Evolutionary conservation across 2,797 vertebrate genomes (phyloP).

Genomic region (Gymnodraco acuticeps): DNA sequence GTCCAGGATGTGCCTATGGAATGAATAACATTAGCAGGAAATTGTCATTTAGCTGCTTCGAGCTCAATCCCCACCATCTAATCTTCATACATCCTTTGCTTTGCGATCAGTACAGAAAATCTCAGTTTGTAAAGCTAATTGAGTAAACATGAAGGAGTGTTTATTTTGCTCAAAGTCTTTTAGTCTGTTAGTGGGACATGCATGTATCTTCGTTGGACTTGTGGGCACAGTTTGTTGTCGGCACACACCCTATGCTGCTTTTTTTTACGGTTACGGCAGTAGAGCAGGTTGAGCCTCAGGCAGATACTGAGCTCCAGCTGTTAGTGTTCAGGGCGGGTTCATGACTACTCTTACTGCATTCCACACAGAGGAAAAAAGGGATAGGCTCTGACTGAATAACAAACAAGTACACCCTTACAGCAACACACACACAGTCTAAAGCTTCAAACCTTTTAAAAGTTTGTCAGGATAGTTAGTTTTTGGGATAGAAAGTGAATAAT

Average conservation of each 20-base stretch:
- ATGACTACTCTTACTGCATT: conserved; percentile 51
- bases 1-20: background rate
- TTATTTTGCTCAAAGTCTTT: background rate
- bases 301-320: conserved; percentile 17
- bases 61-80: background rate
- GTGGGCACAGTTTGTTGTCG: background rate
- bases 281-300: background rate
- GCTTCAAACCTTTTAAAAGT: background rate
- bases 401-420: background rate
- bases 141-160: background rate
- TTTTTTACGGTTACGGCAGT: background rate
- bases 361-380: conserved; percentile 38
- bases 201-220: background rate
- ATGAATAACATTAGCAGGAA: too few species aligned
- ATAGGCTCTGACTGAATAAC: conserved; percentile 20
- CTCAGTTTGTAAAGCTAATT: background rate
- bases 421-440: background rate
- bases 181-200: background rate
- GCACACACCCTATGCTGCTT: background rate
- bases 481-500: background rate
- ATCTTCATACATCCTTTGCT: background rate
- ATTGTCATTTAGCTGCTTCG: too few species aligned
- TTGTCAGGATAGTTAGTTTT: too few species aligned
- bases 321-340: conserved; percentile 6
- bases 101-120: background rate